These are phyloP conservation scores for Panthera tigris DNA, from an alignment of 2,113 vertebrate species.

Conservation along the genomic window DNA sequence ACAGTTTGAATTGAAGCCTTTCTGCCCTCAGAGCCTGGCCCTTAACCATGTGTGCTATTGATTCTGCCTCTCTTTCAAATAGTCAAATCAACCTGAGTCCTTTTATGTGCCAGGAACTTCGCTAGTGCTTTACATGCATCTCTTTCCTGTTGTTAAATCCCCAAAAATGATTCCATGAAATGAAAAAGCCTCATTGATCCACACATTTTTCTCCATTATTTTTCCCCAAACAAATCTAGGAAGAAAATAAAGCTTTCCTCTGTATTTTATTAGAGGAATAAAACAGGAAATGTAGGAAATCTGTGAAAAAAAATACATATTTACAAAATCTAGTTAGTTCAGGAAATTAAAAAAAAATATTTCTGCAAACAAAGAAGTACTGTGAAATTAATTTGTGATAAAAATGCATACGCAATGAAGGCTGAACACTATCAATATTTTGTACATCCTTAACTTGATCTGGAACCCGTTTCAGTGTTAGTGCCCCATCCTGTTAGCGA, in stretches of 20 bases:
- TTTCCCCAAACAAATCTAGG: not conserved
- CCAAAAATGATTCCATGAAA: not conserved
- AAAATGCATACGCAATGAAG: not conserved
- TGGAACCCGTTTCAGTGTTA: not conserved
- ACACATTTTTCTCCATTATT: conserved; percentile 9
- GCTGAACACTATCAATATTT: not conserved
- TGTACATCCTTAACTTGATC: not conserved
- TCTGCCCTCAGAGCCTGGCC: not conserved
- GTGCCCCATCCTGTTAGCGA: not conserved
- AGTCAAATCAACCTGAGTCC: not conserved
- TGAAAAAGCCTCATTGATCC: not conserved
- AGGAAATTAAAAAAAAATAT: not conserved
- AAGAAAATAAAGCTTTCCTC: conserved; percentile 26
- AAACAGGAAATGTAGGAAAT: not conserved
- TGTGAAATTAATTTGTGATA: not conserved
- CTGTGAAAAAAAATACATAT: not conserved
- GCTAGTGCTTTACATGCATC: not conserved
- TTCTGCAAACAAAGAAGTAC: not conserved
- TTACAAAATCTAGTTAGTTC: not conserved
- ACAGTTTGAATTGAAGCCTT: not conserved
- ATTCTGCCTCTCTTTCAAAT: not conserved
- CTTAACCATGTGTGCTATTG: rapidly evolving
- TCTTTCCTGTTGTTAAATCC: not conserved
- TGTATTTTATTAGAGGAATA: conserved; percentile 12
- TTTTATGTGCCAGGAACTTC: not conserved